These are phyloP conservation scores for Meloidogyne hapla DNA, from an alignment of 1,140 invertebrate genomes.

Conservation along the genomic window DNA sequence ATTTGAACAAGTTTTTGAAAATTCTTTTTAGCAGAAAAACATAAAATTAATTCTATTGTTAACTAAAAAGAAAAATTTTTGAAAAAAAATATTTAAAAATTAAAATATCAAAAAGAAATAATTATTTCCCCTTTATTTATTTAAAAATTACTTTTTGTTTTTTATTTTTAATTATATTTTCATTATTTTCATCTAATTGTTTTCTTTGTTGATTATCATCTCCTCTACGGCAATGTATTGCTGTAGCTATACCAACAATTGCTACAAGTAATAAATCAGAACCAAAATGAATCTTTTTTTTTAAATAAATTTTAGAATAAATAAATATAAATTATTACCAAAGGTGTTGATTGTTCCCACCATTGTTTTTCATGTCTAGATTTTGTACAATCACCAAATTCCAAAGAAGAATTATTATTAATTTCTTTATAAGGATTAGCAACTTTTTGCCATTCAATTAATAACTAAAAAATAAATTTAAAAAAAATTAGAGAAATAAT, in stretches of 20 bases:
- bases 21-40: constrained; percentile 60
- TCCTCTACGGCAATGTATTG: constrained; percentile 55
- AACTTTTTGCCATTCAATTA: constrained; percentile 53
- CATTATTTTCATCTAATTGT: constrained; percentile 19
- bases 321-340: constrained; percentile 24
- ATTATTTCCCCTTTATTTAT: constrained; percentile 11
- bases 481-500: constrained; percentile 10
- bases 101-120: constrained; percentile 12
- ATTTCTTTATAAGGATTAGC: constrained; percentile 30
- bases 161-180: not conserved
- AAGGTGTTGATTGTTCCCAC: constrained; percentile 58
- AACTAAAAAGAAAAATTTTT: constrained; percentile 5
- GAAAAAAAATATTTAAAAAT: constrained; percentile 8
- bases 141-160: not conserved
- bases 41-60: constrained; percentile 51
- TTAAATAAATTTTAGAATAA: not conserved
- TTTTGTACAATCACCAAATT: constrained; percentile 58
- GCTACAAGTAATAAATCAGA: constrained; percentile 54
- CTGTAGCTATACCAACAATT: constrained; percentile 57
- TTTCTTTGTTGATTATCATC: constrained; percentile 43
- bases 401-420: constrained; percentile 16
- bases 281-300: constrained; percentile 52
- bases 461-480: constrained; percentile 54
- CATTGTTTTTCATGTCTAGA: constrained; percentile 59
- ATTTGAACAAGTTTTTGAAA: constrained; percentile 57